Base-by-base conservation (phyloP, 2,113 vertebrate species). In the Spea multiplicata region DNA sequence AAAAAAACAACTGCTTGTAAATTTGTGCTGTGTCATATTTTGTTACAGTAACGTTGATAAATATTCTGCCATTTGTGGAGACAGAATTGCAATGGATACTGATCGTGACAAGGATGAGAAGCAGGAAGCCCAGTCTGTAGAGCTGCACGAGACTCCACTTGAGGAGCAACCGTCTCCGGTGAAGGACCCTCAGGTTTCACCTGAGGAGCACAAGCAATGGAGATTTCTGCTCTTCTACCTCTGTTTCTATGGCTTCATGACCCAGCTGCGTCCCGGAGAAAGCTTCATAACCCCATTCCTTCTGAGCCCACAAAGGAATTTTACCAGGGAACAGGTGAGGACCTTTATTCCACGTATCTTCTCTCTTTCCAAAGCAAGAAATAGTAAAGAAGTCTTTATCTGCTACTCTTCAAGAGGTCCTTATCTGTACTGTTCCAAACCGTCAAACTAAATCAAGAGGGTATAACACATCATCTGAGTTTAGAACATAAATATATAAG, bases 181-280 rank as follows among this genome's bases (percentile, higher is more conserved):
- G 3, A 71, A 80, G 52, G 64, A 47, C 0, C 16, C 3, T 3
- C 50, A 50, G 44, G 12, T 5, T 1, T 66, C 4, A 0, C 65
- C 48, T 14, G 64, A 0, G 0, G 71, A 81, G 17, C 74, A 12
- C 2, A 68, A 49, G 8, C 83, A 87, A 10, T 93, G 92, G 93
- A 89, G 84, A 16, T 87, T 85, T 83, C 87, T 94, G 0, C 93
- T 95, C 4, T 73, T 85, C 52, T 95, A 89, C 72, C 85, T 97
- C 59, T 97, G 95, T 73, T 89, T 95, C 81, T 97, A 92, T 0
- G 95, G 96, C 53, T 97, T 97, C 82, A 90, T 96, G 93, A 66
- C 85, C 0, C 94, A 95, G 53, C 80, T 96, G 44, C 92, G 91
- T 68, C 96, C 96, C 0, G 95, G 95, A 1, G 96, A 96, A 81